Evolutionary conservation across 2,888 invertebrate genomes (phyloP).

Genomic region (Macropis europaea): DNA sequence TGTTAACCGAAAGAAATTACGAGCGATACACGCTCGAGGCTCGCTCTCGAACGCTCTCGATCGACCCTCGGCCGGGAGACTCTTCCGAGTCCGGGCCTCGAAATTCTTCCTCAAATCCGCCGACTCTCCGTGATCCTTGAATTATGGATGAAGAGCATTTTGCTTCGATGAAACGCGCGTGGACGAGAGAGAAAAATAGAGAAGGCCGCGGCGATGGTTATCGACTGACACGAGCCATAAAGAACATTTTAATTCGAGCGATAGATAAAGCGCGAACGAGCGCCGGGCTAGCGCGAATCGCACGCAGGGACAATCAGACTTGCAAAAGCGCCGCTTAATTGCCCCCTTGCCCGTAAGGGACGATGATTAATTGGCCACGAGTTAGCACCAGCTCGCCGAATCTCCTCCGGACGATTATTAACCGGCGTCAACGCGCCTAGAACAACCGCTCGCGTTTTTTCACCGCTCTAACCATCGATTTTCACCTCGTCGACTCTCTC

Average conservation of each 20-base stretch:
- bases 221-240: slow-evolving; percentile 67
- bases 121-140: background rate
- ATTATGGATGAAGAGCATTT: slow-evolving; percentile 15
- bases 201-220: slow-evolving; percentile 51
- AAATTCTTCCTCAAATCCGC: background rate
- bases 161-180: background rate
- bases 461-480: no score
- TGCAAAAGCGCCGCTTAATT: slow-evolving; percentile 73
- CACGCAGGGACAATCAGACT: slow-evolving; percentile 72
- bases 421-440: no score
- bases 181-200: background rate
- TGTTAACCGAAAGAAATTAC: slow-evolving; percentile 45
- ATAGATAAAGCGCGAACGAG: slow-evolving; percentile 44
- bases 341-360: slow-evolving; percentile 66
- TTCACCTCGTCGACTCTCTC: no score
- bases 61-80: background rate
- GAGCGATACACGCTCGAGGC: slow-evolving; percentile 1
- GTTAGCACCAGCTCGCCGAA: no score
- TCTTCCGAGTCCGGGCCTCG: no score
- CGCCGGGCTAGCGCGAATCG: slow-evolving; percentile 28
- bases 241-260: slow-evolving; percentile 66
- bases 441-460: no score
- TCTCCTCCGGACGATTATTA: no score
- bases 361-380: slow-evolving; percentile 71
- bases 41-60: background rate